Base-by-base conservation (phyloP, 2,888 invertebrate species). In the Thalpophila matura region DNA sequence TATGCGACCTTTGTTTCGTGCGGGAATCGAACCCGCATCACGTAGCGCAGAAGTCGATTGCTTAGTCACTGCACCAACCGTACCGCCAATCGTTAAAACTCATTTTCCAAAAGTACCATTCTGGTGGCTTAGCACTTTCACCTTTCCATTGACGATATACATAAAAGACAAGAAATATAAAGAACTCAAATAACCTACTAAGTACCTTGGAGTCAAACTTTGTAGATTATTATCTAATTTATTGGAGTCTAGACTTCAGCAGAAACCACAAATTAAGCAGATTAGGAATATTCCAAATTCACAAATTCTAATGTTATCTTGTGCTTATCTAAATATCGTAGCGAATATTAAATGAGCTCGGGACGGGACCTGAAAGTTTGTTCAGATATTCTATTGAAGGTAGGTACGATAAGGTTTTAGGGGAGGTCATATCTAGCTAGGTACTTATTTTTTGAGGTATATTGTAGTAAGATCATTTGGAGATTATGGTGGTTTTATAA, bases 331-430 rank as follows among this genome's bases (percentile, higher is more conserved):
- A 40, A 68, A 55, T 72, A 64, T 35, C 56, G 59, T 33, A 45
- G 38, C 12, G 59, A 72, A 75, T 72, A 55, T 62, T 12, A 62
- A 75, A 72, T 60, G 72, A 62, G 63, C 31, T 53, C 26, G 49
- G 24, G 9, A 43, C 26, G 49, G 24, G 9, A 43, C 35, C 40
- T 40, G 31, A 61, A 67, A 61, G 37, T 60, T 60, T 27, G 16
- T 60, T 58, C 37, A 55, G 24, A 51, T 47, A 56, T 75, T 56
- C 38, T 42, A 56, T 58, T 38, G 7, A 45, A 38, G 38, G 6
- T 29, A n/a, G n/a, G 18, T 46, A 29, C 18, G 50, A 16, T 42
- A 40, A n/a, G 27, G 31, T 35, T 53, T 16, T 18, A 16, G 26
- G 4, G n/a, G 18, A 27, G 24, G 1, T 35, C n/a, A n/a, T n/a